Base-by-base conservation (phyloP, 1,140 invertebrate species). In the Heliconius hewitsoni region DNA sequence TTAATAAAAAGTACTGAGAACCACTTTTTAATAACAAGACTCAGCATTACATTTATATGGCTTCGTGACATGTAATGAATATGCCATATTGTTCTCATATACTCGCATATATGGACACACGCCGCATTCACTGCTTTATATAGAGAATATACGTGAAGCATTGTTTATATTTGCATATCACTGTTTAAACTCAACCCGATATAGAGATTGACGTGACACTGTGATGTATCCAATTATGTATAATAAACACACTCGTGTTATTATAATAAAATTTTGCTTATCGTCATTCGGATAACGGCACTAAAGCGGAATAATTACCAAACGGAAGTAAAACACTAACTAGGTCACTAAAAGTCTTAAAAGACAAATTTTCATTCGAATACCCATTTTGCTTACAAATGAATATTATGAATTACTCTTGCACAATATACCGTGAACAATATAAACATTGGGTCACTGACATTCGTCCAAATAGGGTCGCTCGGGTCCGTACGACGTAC, bases 371-470 rank as follows among this genome's bases (percentile, higher is more conserved):
- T 27, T 27, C 27, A 27, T 66, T 30, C 27, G 2, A 11, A 66
- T 66, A 66, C 27, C 11, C 27, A 13, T 66, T 66, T 66, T 66
- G 60, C 60, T 66, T 27, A 66, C 60, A 13, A 30, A 1, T 11
- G 3, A 16, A 11, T 27, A 66, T 66, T 66, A 66, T 30, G 34
- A 37, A 39, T 42, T 42, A 27, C 39, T 37, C 39, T 42, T 39
- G 34, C 71, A 72, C 71, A 73, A 50, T 50, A 52, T n/a, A 42
- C 23, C 71, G 71, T 70, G 9, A 71, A 71, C 46, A 77, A 70
- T 16, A 42, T 74, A 60, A 73, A 76, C 74, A 73, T 72, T 81
- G 37, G 79, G 79, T 83, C 79, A 83, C 73, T 83, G 82, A 83
- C 82, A 77, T 81, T 72, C 13, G 30, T 60, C 81, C 76, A 79